phyloP scores from a whole-genome alignment of 2,113 vertebrate species.

The Desmodus rotundus region DNA sequence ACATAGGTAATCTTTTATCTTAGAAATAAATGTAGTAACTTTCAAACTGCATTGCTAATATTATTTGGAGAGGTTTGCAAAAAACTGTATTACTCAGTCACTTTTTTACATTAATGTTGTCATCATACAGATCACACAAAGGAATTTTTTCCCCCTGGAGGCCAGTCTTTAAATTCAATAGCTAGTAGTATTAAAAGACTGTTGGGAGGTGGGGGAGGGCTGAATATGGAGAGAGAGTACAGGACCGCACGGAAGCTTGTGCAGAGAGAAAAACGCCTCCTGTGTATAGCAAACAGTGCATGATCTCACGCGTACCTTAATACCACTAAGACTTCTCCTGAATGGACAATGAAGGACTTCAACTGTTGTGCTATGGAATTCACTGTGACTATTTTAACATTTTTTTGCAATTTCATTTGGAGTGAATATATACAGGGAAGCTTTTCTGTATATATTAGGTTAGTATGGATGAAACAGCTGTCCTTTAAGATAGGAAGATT shows the following conservation, averaged over 20 bases:
- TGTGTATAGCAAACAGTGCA: neutral
- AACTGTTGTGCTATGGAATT: neutral
- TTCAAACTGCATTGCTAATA: conserved; percentile 40
- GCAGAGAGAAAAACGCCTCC: neutral
- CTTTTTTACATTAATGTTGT: conserved; percentile 38
- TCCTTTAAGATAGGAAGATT: conserved; percentile 11
- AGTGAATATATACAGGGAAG: neutral
- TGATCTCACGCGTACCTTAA: neutral
- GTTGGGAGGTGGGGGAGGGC: neutral
- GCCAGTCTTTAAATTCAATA: conserved; percentile 41
- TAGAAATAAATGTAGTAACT: conserved; percentile 32
- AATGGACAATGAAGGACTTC: neutral
- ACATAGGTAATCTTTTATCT: conserved; percentile 59
- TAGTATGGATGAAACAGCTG: conserved; percentile 21
- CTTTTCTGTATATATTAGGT: neutral
- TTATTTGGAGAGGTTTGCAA: conserved; percentile 25
- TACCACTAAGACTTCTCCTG: neutral
- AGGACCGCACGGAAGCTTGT: neutral
- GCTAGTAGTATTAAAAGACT: conserved; percentile 33
- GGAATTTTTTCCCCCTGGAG: neutral
- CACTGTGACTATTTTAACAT: neutral
- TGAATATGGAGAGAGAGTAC: neutral
- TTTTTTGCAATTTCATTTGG: conserved; percentile 3
- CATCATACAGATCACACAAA: conserved; percentile 12
- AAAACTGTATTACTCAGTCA: neutral